Evolutionary conservation across 2,797 vertebrate species (phyloP), one percentile per base, ranked within the genome.

Genomic region (Siniperca scherzeri): DNA sequence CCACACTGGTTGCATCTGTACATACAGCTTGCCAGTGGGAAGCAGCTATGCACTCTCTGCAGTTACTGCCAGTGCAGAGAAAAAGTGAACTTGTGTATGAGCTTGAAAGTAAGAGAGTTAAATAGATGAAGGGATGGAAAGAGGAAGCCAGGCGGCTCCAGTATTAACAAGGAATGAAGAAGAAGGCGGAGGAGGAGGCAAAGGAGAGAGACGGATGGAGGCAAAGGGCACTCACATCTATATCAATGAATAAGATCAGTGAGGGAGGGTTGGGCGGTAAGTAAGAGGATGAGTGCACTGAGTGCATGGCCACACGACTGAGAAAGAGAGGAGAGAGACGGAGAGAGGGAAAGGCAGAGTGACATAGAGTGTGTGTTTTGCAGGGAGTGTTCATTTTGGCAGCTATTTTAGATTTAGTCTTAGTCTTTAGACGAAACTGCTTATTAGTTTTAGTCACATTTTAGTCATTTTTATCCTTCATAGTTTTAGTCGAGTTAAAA

Each of bases 211-310:
- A 89, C 74, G 78, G 81, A 90, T 90, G 71, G 77, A 87, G 87
- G 82, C 81, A 87, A 89, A 91, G 89, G 88, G 30, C 78, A 70
- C 64, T 67, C 64, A 70, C 90, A 93, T 94, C 82, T 88, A 72
- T 92, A 88, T 93, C 89, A 91, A 87, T 92, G 89, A 92, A 66
- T 83, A 50, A 81, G 88, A 88, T 89, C 36, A 72, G 87, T 38
- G 81, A 81, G 82, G 80, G 64, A 65, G 83, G 80, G 77, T 19
- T 30, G 42, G 70, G 62, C 6, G 0, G 83, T 85, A 88, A 93
- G 83, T 85, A 86, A 90, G 87, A 85, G 82, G 69, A 78, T 73
- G 85, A 83, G 84, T 65, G 79, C 81, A 61, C 50, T 48, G 76
- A 82, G 87, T 84, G 74, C 77, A 74, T 2, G 46, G 81, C 56